phyloP scores from a whole-genome alignment of 2,888 invertebrate species.

The Acleris literana region DNA sequence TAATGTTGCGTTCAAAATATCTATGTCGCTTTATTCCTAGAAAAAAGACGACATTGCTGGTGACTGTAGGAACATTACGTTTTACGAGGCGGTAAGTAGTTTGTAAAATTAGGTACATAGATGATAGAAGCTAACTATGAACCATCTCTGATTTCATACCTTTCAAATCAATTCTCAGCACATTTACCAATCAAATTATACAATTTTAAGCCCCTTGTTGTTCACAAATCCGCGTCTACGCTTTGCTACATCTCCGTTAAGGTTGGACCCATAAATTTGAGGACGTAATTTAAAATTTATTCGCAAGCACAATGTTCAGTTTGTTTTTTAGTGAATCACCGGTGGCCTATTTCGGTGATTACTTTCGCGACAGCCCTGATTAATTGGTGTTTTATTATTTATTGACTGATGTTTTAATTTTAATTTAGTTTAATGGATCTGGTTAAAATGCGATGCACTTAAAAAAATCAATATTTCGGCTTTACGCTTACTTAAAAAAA shows the following conservation, averaged over 20 bases:
- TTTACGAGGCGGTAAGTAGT: too few relatives aligned
- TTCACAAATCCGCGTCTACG: constrained; percentile 7
- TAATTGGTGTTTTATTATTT: constrained; percentile 12
- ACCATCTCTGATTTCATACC: too few relatives aligned
- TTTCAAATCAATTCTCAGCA: neutral
- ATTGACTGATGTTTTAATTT: neutral
- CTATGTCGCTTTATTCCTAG: too few relatives aligned
- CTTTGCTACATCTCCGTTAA: constrained; percentile 20
- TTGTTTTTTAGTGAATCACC: constrained; percentile 70
- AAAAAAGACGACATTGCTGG: too few relatives aligned
- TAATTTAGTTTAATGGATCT: neutral
- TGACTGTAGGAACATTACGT: too few relatives aligned
- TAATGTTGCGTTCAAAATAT: too few relatives aligned
- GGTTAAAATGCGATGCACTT: too few relatives aligned
- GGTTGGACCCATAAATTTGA: constrained; percentile 65
- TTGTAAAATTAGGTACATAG: too few relatives aligned
- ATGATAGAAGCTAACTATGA: too few relatives aligned
- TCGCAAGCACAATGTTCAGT: constrained; percentile 67
- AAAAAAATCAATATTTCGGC: too few relatives aligned
- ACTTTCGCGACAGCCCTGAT: constrained; percentile 25
- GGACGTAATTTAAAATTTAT: constrained; percentile 73
- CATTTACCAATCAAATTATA: too few relatives aligned
- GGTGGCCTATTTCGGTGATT: constrained; percentile 58
- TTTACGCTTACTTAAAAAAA: too few relatives aligned
- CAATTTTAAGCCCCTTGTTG: neutral